Base-by-base conservation (phyloP, 2,113 vertebrate species). In the Prietella phreatophila region DNA sequence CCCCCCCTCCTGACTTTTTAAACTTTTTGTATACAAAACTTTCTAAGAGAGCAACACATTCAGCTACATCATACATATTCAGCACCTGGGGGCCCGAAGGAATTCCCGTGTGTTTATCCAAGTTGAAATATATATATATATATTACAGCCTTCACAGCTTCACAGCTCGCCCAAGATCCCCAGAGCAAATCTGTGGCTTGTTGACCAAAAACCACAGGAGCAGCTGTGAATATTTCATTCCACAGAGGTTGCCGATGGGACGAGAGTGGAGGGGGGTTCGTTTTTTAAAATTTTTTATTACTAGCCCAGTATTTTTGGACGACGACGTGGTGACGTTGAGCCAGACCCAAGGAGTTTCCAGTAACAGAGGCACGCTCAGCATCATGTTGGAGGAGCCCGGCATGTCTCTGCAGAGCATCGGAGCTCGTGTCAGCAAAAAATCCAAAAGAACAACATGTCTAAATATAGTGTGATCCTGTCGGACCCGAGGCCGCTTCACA, bases 171-270 rank as follows among this genome's bases (percentile, higher is more conserved):
- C 93, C 94, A 93, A 94, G 80, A 94, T 95, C 94, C 93, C 92
- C 93, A 91, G 89, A 93, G 92, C 93, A 93, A 82, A 92, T 93
- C 91, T 95, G 95, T 91, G 94, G 95, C 93, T 84, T 91, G 89
- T 91, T 93, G 93, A 94, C 92, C 92, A 89, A 93, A 95, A 93
- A 95, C 95, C 94, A 90, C 95, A 95, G 94, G 90, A 93, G 94
- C 95, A 96, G 95, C 95, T 95, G 95, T 94, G 94, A 95, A 95
- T 94, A 94, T 95, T 95, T 95, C 91, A 92, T 93, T 93, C 92
- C 87, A 91, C 91, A 90, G 93, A 94, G 93, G 85, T 85, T 86
- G 90, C 85, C 63, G 58, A 84, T 82, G 82, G 88, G 85, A 84
- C 90, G 50, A 15, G 58, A 58, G 78, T 63, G 61, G 73, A 85